These are phyloP conservation scores for Cettia cetti DNA, from an alignment of 2,113 vertebrate species.

Conservation along the genomic window DNA sequence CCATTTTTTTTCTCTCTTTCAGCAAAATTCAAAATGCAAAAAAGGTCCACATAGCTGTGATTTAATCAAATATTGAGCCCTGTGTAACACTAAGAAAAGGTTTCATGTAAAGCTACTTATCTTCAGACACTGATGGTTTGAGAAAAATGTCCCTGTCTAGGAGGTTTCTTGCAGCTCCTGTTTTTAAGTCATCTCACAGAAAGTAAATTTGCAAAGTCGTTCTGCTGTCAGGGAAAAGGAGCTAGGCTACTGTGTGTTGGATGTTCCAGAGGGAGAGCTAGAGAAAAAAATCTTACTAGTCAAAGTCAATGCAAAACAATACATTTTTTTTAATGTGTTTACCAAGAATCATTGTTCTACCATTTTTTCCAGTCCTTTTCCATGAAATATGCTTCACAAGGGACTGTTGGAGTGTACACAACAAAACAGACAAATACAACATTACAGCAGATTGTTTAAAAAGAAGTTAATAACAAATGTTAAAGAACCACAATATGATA, in stretches of 20 bases:
- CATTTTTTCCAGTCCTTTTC: background rate
- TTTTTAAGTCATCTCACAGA: background rate
- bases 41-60: background rate
- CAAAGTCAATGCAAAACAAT: background rate
- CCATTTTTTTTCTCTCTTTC: background rate
- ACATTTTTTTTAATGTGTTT: background rate
- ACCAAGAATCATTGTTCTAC: background rate
- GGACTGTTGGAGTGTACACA: background rate
- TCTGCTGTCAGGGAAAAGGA: background rate
- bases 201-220: background rate
- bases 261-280: background rate
- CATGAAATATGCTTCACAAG: background rate
- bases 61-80: background rate
- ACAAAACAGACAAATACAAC: background rate
- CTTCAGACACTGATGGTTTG: background rate
- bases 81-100: background rate
- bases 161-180: background rate
- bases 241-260: background rate
- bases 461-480: background rate
- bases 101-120: background rate
- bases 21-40: background rate
- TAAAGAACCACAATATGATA: background rate
- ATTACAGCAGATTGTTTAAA: conserved; percentile 8
- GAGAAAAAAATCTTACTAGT: background rate
- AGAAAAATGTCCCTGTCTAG: background rate